Percentiles rank a stretch among this genome's conserved stretches.
phyloP scores from a whole-genome alignment of 2,888 invertebrate species.

The Metopia argyrocephala region DNA sequence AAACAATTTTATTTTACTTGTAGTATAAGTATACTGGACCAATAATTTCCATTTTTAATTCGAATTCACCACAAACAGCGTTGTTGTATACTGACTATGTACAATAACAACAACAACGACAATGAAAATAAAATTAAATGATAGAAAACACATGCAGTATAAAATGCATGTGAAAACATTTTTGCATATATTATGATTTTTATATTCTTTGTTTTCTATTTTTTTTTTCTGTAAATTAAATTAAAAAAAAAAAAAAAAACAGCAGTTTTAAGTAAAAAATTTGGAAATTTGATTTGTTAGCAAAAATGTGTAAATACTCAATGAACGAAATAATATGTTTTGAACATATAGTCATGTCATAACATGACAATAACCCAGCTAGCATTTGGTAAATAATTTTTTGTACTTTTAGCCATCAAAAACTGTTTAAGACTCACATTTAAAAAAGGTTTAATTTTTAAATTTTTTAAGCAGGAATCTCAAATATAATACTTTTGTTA shows the following conservation, averaged over 20 bases:
- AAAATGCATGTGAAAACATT: no score
- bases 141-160: not conserved
- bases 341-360: not conserved
- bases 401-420: no score
- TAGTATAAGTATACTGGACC: not conserved
- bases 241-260: conserved; percentile 5
- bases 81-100: not conserved
- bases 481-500: no score
- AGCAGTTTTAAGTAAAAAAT: conserved; percentile 8
- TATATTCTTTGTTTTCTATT: no score
- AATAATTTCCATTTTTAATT: conserved; percentile 43
- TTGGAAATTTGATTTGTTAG: conserved; percentile 56
- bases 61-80: conserved; percentile 10
- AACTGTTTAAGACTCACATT: no score
- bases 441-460: no score
- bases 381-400: no score
- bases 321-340: conserved; percentile 57
- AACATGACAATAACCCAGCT: no score
- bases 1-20: conserved; percentile 32
- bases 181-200: no score
- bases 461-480: no score
- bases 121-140: not conserved
- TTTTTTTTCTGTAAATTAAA: no score
- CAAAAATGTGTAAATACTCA: conserved; percentile 57
- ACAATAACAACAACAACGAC: not conserved